Evolutionary conservation across 2,113 vertebrate species (phyloP), one percentile per base, ranked within the genome.

Genomic region (Heterotilapia buettikoferi): DNA sequence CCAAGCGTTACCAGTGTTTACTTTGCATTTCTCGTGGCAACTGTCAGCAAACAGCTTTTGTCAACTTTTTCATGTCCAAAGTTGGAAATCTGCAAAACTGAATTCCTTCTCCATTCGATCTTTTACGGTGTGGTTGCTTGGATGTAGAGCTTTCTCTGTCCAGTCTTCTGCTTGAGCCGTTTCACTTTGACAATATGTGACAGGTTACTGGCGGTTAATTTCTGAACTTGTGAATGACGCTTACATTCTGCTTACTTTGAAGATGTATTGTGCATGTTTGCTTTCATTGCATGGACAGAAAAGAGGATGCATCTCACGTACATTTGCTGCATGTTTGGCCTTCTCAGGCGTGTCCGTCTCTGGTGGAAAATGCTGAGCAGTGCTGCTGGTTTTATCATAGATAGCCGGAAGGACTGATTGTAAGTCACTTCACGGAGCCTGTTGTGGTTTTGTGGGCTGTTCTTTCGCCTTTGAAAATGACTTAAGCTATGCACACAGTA

Each of bases 1-100:
- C 89, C 84, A 88, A 86, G 80, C 38, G 6, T 83, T 84, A 80
- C 80, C 57, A 26, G 29, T 88, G 83, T 94, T 92, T 90, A 87
- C 47, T 90, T 85, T 76, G 54, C 50, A 80, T 82, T 82, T 66
- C 57, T 63, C 66, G 4, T 71, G 76, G 76, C 63, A 89, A 85
- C 82, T 81, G 83, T 90, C 18, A 36, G 29, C 6, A 1, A 73
- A 57, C 71, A 14, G 8, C 24, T 16, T 66, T 76, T 61, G 73
- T 78, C 73, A 78, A 78, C 45, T 84, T 90, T 90, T 84, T 81
- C 43, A 84, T 82, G 84, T 87, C 86, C 90, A 86, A 89, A 89
- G 80, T 86, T 86, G 76, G 86, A 87, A 73, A 87, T 90, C 8
- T 83, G 57, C 84, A 24, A 53, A 71, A 66, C 29, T 33, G 53